phyloP scores from a whole-genome alignment of 2,797 vertebrate species.

The Enteromius unitaeniatus region DNA sequence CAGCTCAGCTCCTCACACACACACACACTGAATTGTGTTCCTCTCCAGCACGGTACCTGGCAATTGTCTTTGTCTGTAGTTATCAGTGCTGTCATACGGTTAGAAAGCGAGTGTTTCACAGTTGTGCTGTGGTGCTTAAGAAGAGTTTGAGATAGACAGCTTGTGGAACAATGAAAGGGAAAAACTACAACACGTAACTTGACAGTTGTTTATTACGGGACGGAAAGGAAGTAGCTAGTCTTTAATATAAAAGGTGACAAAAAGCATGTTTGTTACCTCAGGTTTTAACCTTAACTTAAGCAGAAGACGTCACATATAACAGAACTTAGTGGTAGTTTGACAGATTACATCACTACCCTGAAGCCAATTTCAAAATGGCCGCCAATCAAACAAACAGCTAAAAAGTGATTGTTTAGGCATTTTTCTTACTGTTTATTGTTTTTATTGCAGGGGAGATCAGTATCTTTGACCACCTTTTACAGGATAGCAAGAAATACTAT shows the following conservation, averaged over 20 bases:
- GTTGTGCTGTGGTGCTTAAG: not conserved
- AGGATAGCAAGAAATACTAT: constrained; percentile 98
- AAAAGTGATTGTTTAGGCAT: not conserved
- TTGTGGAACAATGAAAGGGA: constrained; percentile 1
- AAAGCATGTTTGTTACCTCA: not conserved
- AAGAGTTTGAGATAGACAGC: not conserved
- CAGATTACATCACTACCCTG: not conserved
- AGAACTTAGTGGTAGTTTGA: not conserved
- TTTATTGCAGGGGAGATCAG: constrained; percentile 92
- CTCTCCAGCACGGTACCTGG: not conserved
- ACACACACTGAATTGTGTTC: constrained; percentile 14
- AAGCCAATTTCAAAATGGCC: not conserved
- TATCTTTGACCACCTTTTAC: constrained; percentile 99
- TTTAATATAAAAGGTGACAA: not conserved
- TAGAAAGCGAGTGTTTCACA: not conserved
- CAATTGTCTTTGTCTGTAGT: constrained; percentile 4
- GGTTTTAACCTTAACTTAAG: not conserved
- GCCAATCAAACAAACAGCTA: not conserved
- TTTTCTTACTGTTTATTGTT: constrained; percentile 1
- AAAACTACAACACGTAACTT: not conserved
- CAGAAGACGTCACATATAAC: not conserved
- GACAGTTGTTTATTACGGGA: not conserved
- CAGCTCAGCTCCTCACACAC: constrained; percentile 7
- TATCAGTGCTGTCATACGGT: not conserved
- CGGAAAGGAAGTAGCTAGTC: not conserved